phyloP scores from a whole-genome alignment of 2,797 vertebrate species.

The Natrix natrix region DNA sequence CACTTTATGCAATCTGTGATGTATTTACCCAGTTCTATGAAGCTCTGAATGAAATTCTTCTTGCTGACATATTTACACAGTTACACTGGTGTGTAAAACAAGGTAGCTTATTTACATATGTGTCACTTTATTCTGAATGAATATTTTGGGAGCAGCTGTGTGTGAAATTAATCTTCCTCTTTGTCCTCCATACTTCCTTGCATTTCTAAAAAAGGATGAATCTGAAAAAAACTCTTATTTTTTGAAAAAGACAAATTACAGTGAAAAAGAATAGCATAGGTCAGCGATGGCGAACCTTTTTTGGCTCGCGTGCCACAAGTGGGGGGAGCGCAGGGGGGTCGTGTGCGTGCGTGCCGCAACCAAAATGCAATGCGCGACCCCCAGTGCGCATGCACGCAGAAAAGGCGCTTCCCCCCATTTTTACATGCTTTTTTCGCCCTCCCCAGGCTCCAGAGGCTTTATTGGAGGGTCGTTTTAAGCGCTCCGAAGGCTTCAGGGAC shows the following conservation, averaged over 20 bases:
- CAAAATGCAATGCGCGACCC: too few species aligned
- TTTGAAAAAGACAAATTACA: not conserved
- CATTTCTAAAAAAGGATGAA: not conserved
- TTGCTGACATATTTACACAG: conserved; percentile 90
- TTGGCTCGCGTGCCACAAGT: too few species aligned
- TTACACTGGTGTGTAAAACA: conserved; percentile 97
- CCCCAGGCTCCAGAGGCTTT: too few species aligned
- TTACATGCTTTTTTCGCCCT: too few species aligned
- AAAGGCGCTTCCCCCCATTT: too few species aligned
- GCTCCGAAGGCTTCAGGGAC: too few species aligned
- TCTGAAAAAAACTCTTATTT: not conserved
- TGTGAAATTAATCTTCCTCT: not conserved
- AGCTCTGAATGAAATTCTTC: conserved; percentile 88
- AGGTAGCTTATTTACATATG: conserved; percentile 74
- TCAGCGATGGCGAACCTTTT: too few species aligned
- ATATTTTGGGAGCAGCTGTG: not conserved
- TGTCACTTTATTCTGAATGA: conserved; percentile 22
- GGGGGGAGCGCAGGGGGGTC: too few species aligned
- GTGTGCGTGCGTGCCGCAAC: too few species aligned
- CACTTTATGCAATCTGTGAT: conserved; percentile 94
- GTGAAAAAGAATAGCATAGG: not conserved
- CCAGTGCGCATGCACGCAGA: too few species aligned
- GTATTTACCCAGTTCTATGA: conserved; percentile 98
- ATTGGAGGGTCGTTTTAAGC: too few species aligned
- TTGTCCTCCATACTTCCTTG: not conserved